Evolutionary conservation across 2,113 vertebrate species (phyloP), one percentile per base, ranked within the genome.

Genomic region (Gambusia holbrooki): DNA sequence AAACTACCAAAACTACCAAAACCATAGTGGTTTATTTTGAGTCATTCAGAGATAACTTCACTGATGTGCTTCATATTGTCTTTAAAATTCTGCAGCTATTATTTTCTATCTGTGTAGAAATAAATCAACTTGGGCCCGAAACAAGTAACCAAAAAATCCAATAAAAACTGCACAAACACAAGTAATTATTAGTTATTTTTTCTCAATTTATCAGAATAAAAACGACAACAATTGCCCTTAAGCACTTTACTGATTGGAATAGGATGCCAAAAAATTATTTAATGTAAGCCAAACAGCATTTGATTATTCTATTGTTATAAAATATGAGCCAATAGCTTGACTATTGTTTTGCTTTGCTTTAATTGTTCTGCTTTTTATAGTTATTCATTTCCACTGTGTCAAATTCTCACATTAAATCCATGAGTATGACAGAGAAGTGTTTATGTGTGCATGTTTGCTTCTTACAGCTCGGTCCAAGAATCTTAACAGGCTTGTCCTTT

Each of bases 381-480:
- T 76, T 4, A 0, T 28, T 51, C 1, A 68, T 37, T 19, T 63
- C 66, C 69, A 15, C n/a, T 60, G 32, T 54, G 35, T 12, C 28
- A 45, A 29, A 66, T 32, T 12, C 62, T 54, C 48, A 54, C 6
- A 54, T 17, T 19, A 22, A 54, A 54, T 54, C 48, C 6, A 54
- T 17, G 48, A 54, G 17, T 2, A n/a, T 7, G 7, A 58, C 8
- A 35, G 12, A 32, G 1, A 22, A 8, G 28, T 62, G 32, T 51
- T 4, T 60, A n/a, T 63, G 51, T 13, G 33, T 68, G 66, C 45
- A 45, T 74, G 79, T 74, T 45, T 70, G 79, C 71, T 69, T 95
- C 97, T 97, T 93, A 99, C 97, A 96, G 94, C 97, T 99, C 42
- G 97, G 97, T 81, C 97, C 97, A 0, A 96, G 97, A 93, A 99